Base-by-base conservation (phyloP, 2,113 vertebrate genomes). In the western clawed frog (Xenopus tropicalis) region DNA sequence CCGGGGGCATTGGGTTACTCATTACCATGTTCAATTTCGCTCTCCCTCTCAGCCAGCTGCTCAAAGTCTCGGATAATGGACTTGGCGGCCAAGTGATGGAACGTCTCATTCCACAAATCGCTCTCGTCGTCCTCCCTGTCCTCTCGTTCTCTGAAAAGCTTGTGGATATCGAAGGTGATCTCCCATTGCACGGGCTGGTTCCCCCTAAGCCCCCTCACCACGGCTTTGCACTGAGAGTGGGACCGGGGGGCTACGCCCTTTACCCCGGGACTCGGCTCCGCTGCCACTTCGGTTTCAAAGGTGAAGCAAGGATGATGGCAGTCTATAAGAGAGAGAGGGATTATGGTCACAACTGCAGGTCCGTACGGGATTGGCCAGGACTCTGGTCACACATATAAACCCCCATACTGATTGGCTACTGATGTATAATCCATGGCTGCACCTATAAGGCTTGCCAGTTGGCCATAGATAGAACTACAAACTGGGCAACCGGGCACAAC, bases 51-150 rank as follows among this genome's bases (percentile, higher is more conserved):
- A 0, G 85, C 93, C 72, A 99, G 94, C 77, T 94, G 93, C 83
- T 98, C 96, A 0, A 98, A 95, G 86, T 98, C 96, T 1, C 89
- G 86, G 77, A 97, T 93, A 83, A 99, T 90, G n/a, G 97, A 93
- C 59, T 86, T 88, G 44, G 93, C 95, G 0, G 96, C 95, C 89
- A 98, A 84, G 79, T 98, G 94, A 81, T 99, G 96, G 86, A 98
- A 96, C 78, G 95, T 98, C 85, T 95, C 94, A 0, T 87, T 93
- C 97, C 97, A 98, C 58, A 93, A 82, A 69, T 98, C 95, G 0
- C 87, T 78, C 0, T 92, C 89, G 0, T 84, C 83, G 0, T 86
- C 89, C 3, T 80, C 88, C 78, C 77, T 88, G 0, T 81, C 84
- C 58, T 89, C 88, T 0, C 83, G 80, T 10, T 91, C 90, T 14